Evolutionary conservation across 2,113 vertebrate species (phyloP).

Genomic region (Mobula birostris): DNA sequence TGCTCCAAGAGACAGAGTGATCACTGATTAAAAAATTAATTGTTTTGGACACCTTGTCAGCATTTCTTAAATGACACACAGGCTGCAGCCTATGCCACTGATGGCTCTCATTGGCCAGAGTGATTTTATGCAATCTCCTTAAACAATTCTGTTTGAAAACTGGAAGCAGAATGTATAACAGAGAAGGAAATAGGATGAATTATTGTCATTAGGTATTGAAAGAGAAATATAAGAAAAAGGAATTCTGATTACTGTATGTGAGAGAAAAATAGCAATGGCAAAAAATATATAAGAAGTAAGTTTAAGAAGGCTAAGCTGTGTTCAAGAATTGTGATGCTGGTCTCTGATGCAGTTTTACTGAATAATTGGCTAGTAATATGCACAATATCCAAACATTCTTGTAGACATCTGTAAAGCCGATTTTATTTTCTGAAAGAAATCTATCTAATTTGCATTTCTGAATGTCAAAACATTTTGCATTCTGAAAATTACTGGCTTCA

Average conservation of each 20-base stretch:
- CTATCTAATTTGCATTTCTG: not conserved
- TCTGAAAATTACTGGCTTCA: not conserved
- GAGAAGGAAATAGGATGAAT: not conserved
- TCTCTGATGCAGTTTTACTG: not conserved
- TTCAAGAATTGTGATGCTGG: not conserved
- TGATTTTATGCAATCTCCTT: not conserved
- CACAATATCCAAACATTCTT: not conserved
- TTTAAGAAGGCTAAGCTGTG: not conserved
- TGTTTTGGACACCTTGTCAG: too few species aligned
- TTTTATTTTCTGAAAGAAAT: slow-evolving; percentile 8
- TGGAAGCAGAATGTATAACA: not conserved
- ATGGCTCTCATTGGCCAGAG: too few species aligned
- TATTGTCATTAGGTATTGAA: not conserved
- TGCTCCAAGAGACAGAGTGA: too few species aligned
- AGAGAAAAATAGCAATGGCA: not conserved
- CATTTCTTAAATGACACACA: too few species aligned
- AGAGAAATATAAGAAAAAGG: not conserved
- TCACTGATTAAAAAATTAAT: too few species aligned
- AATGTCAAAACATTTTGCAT: slow-evolving; percentile 9
- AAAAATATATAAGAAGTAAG: not conserved
- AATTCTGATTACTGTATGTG: not conserved
- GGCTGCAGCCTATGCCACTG: too few species aligned
- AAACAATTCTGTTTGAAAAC: not conserved
- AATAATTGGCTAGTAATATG: not conserved
- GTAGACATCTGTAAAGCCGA: not conserved